phyloP scores from a whole-genome alignment of 2,797 vertebrate genomes.

The Phataginus tricuspis region DNA sequence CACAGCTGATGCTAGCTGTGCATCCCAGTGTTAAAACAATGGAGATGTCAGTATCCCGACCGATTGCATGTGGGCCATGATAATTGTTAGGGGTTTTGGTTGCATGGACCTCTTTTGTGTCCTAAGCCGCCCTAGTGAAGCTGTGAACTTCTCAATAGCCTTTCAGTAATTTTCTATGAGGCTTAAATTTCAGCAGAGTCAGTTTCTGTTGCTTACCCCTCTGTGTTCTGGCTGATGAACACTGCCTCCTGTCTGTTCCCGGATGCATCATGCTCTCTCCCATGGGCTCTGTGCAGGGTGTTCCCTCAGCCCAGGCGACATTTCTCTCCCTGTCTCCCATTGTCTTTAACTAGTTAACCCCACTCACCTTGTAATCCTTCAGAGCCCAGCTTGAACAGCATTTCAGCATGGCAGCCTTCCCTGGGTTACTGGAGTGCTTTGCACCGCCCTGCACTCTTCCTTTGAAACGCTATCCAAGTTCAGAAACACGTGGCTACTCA shows the following conservation, averaged over 20 bases:
- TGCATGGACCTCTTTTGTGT: not conserved
- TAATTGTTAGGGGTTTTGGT: not conserved
- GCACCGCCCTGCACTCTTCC: not conserved
- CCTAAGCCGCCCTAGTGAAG: not conserved
- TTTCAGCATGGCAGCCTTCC: not conserved
- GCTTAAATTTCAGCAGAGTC: not conserved
- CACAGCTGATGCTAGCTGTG: not conserved
- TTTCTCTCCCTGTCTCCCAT: not conserved
- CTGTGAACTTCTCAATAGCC: not conserved
- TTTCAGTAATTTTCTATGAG: not conserved
- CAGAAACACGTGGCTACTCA: not conserved
- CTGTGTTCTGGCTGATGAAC: not conserved
- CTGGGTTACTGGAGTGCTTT: not conserved
- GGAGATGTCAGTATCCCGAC: too few relatives aligned
- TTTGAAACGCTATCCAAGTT: not conserved
- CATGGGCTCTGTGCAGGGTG: rapidly evolving
- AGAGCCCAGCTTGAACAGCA: too few relatives aligned
- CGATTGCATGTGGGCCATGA: not conserved
- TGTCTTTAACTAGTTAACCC: not conserved
- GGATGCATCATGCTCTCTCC: rapidly evolving
- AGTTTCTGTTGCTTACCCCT: not conserved
- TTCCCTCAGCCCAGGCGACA: not conserved
- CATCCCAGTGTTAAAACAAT: not conserved
- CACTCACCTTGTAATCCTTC: not conserved
- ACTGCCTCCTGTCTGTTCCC: not conserved